Evolutionary conservation across 2,888 invertebrate genomes (phyloP), one percentile per base, ranked within the genome.

Genomic region (Tyria jacobaeae): DNA sequence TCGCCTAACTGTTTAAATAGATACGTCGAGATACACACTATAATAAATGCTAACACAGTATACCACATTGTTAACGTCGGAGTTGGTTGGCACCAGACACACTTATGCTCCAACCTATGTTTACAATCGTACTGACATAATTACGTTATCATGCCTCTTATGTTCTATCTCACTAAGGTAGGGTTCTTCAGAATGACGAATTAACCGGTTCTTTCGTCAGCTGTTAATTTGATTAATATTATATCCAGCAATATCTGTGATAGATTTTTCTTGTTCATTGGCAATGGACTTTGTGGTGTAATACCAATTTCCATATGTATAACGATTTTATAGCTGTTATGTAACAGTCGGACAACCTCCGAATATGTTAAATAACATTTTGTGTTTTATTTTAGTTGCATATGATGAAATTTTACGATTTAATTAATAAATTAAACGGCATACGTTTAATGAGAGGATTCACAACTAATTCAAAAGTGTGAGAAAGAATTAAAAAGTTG

Each of bases 61-160:
- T 83, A 81, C 86, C 84, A 89, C 91, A 91, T 91, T 71, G 75
- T 81, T 66, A 63, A 54, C 37, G 59, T 51, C 27, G 7, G 52
- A 54, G 39, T 63, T 58, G 57, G 63, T 70, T 58, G 57, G 63
- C 70, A 57, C 67, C 53, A 61, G 57, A 63, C 71, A 75, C 79
- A 85, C 85, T 80, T 73, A 79, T 78, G 66, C 64, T 41, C 61
- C 59, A 64, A 62, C 31, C 58, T 73, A 63, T 78, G 76, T 75
- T 74, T 75, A 66, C 66, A 60, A 68, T 55, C 69, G 61, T 59
- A 82, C 82, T 83, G 81, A 74, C 57, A 74, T 73, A 71, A 74
- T 80, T 74, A 69, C 57, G 62, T 54, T 71, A 69, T 71, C 66
- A 52, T 53, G 44, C 53, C 52, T 39, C 59, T 57, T 68, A 64